Conservation (phyloP, 2,888 invertebrate genomes). For the Cerastoderma edule region DNA sequence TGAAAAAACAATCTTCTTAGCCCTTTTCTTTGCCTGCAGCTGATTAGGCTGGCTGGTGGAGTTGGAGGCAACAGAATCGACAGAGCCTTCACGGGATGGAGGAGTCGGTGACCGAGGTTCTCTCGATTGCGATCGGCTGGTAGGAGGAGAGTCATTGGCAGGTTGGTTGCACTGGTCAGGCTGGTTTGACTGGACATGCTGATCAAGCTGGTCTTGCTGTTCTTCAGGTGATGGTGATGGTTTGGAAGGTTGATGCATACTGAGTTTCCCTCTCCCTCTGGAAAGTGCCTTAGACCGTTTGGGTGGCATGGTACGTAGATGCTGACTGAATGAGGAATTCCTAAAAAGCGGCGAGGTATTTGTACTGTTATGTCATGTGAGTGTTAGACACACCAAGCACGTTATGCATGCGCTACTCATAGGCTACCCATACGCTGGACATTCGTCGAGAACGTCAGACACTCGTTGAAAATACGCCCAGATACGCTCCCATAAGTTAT, state of each 20-base stretch:
- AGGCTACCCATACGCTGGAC: too few relatives aligned
- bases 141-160: constrained; percentile 2
- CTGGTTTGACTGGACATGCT: too few relatives aligned
- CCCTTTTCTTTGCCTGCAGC: constrained; percentile 2
- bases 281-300: too few relatives aligned
- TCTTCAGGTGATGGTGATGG: neutral
- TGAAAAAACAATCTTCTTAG: constrained; percentile 5
- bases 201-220: neutral
- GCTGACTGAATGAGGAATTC: too few relatives aligned
- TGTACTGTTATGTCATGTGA: too few relatives aligned
- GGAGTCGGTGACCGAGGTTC: constrained; percentile 2
- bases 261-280: constrained; percentile 1
- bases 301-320: too few relatives aligned
- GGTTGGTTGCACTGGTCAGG: constrained; percentile 1
- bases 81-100: constrained; percentile 5
- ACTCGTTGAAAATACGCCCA: too few relatives aligned
- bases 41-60: neutral
- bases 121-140: neutral
- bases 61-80: constrained; percentile 2
- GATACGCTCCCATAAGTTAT: too few relatives aligned
- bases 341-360: too few relatives aligned
- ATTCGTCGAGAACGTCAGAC: too few relatives aligned
- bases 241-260: neutral
- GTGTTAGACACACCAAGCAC: too few relatives aligned
- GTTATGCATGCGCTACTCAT: too few relatives aligned